These are phyloP conservation scores for Sus cebifrons DNA, from an alignment of 2,797 vertebrate genomes.

Conservation along the genomic window DNA sequence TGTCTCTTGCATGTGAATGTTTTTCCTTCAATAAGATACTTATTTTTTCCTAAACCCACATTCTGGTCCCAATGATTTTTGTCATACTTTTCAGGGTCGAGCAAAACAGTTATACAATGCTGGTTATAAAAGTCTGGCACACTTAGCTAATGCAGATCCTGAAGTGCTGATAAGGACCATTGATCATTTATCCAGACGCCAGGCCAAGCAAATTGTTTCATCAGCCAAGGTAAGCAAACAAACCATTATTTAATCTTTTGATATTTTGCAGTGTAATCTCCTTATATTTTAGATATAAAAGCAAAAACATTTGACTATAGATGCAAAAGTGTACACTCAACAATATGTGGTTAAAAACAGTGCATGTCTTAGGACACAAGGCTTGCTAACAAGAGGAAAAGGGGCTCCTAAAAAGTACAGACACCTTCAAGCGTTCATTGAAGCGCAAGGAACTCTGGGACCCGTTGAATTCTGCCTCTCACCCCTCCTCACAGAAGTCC, in stretches of 20 bases:
- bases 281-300: constrained; percentile 31
- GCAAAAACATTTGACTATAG: background rate
- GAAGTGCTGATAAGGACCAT: constrained; percentile 91
- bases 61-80: constrained; percentile 56
- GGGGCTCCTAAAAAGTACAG: background rate
- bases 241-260: background rate
- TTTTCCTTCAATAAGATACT: background rate
- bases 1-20: background rate
- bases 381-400: background rate
- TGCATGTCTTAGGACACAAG: background rate
- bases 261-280: background rate
- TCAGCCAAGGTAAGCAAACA: constrained; percentile 94
- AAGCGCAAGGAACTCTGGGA: background rate
- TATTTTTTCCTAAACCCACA: constrained; percentile 12
- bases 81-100: constrained; percentile 91
- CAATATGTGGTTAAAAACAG: constrained; percentile 65
- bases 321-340: background rate
- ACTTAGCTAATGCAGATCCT: constrained; percentile 96
- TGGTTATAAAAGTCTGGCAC: constrained; percentile 94
- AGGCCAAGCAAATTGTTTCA: constrained; percentile 95
- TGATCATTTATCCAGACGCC: constrained; percentile 93
- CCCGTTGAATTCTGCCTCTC: background rate
- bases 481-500: background rate
- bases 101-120: constrained; percentile 96
- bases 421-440: background rate